Base-by-base conservation (phyloP, 2,888 invertebrate species). In the Ornithoptera priamus region DNA sequence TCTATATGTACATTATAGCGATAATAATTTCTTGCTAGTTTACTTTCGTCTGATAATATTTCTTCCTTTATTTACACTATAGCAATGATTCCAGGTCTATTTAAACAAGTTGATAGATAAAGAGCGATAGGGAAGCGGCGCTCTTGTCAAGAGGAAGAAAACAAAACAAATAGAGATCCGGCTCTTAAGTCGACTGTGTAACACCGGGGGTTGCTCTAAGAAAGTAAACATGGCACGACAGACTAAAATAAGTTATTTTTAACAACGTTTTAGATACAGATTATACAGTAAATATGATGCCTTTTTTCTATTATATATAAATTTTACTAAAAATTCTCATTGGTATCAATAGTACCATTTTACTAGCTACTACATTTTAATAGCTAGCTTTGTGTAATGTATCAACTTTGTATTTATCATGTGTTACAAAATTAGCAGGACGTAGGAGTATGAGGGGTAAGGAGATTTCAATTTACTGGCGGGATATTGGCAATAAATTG, bases 51-150 rank as follows among this genome's bases (percentile, higher is more conserved):
- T 83, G 86, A 88, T 87, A 87, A 87, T 86, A 88, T 83, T 87
- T 88, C 83, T 87, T 84, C 79, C 80, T 86, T 80, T 88, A 87
- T 89, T 89, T 89, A 90, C 83, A 80, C 78, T 85, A 82, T 73
- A 77, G 83, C 85, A 85, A 87, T 88, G 86, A 85, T 85, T 86
- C 82, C 77, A 73, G 80, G 77, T 81, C 82, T 88, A 85, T 88
- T 85, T 88, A 89, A 81, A 85, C 85, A 83, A 83, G 85, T 86
- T 88, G 85, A 88, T 87, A 89, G 88, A 89, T 87, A 88, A 88
- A 88, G 83, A 78, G 84, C 85, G 88, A 88, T 86, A 87, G 82
- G 79, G 79, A 76, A 80, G 86, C 86, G 87, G 88, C 82, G 79
- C 82, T 88, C 86, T 87, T 87, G 88, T 86, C 85, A 82, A 80